Evolutionary conservation across 1,140 invertebrate genomes (phyloP).

Genomic region (Mycetomoellerius zeteki): DNA sequence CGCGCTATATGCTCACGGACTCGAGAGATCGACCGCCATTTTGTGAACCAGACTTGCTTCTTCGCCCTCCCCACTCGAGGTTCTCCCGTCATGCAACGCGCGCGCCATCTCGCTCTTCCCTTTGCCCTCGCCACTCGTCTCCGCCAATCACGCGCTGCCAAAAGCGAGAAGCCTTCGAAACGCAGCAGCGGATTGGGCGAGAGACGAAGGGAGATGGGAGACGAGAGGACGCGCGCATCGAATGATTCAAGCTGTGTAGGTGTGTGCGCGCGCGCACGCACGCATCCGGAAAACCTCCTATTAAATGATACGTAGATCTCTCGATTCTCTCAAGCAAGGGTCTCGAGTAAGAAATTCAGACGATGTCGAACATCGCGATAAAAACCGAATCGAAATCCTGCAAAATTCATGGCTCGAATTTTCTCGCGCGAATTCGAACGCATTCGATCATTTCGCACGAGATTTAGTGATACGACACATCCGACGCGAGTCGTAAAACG

Average conservation of each 20-base stretch:
- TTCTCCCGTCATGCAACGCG: slow-evolving; percentile 79
- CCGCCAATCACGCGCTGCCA: background rate
- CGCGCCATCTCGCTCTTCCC: slow-evolving; percentile 45
- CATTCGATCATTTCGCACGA: background rate
- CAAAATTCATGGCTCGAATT: background rate
- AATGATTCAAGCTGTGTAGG: background rate
- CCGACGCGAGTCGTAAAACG: slow-evolving; percentile 17
- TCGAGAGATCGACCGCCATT: slow-evolving; percentile 82
- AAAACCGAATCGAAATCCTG: background rate
- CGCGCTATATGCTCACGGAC: slow-evolving; percentile 83
- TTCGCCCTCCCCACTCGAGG: slow-evolving; percentile 71
- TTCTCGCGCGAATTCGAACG: background rate
- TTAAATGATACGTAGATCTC: slow-evolving; percentile 18
- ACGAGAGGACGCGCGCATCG: slow-evolving; percentile 10
- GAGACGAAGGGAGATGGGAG: too few species aligned
- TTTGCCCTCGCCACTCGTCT: background rate
- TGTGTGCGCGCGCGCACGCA: too few species aligned
- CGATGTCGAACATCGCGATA: background rate
- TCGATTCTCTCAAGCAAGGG: background rate
- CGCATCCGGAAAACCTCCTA: background rate
- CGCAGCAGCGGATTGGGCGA: background rate
- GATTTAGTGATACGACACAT: too few species aligned
- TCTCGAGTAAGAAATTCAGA: background rate
- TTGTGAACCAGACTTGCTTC: slow-evolving; percentile 82
- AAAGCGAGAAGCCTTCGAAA: too few species aligned